phyloP scores from a whole-genome alignment of 2,888 invertebrate genomes.

The Apodemia hepburni region DNA sequence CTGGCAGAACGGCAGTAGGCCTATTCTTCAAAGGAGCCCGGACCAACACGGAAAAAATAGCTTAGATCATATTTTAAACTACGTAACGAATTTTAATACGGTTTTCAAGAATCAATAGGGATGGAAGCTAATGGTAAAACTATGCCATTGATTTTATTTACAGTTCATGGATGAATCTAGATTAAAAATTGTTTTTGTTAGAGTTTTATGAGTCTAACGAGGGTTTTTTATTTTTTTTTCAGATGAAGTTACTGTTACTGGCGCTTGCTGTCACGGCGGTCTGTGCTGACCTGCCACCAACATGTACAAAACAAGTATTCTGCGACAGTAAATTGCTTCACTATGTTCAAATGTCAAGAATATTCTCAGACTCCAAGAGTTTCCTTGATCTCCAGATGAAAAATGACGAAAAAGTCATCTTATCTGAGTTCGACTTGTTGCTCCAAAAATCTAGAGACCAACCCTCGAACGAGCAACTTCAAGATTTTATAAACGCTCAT shows the following conservation, averaged over 20 bases:
- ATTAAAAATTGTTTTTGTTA: too few relatives aligned
- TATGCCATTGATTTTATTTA: too few relatives aligned
- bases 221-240: neutral
- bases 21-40: too few relatives aligned
- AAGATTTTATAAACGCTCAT: constrained; percentile 76
- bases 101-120: too few relatives aligned
- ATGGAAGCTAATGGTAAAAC: too few relatives aligned
- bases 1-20: too few relatives aligned
- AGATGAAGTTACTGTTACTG: constrained; percentile 19
- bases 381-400: constrained; percentile 91
- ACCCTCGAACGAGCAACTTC: constrained; percentile 72
- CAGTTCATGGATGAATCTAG: too few relatives aligned
- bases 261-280: constrained; percentile 6
- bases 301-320: constrained; percentile 83
- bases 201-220: neutral
- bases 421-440: constrained; percentile 77
- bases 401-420: constrained; percentile 76
- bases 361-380: constrained; percentile 89
- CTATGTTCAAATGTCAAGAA: constrained; percentile 82
- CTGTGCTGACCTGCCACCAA: constrained; percentile 46
- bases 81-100: too few relatives aligned
- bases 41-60: too few relatives aligned
- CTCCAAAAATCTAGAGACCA: constrained; percentile 66
- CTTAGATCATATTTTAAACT: too few relatives aligned
- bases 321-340: constrained; percentile 88